Evolutionary conservation across 2,113 vertebrate genomes (phyloP), one percentile per base, ranked within the genome.

Genomic region (Aptenodytes forsteri): DNA sequence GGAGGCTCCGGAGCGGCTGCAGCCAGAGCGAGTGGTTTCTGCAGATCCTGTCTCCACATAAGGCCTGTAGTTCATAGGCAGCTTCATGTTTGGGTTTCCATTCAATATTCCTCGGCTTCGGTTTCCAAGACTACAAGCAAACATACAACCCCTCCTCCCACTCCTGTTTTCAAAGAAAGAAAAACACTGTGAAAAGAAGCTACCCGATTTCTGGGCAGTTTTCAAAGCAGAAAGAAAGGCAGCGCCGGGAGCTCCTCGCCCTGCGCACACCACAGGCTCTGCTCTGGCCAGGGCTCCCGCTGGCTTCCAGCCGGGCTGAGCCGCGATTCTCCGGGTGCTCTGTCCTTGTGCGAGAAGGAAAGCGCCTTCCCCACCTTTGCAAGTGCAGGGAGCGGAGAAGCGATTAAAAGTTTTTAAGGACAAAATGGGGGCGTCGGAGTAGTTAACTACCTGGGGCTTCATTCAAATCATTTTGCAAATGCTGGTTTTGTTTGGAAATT

Each of bases 61-160:
- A 56, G 89, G 87, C 72, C 93, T 7, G 84, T 1, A 25, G 75
- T 38, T 86, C 67, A 3, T 3, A 14, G 76, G 67, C 61, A 34
- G 84, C 92, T 34, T 44, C 75, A 0, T 91, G 95, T 94, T 94
- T 94, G 90, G 91, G 34, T 96, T 97, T 97, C 93, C 95, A 96
- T 94, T 97, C 92, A 90, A 23, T 95, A 76, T 83, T 90, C 93
- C 95, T 83, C 36, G 14, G 47, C 90, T 90, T 44, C 8, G 27
- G 93, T 97, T 94, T 92, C 97, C 96, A 96, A 93, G 96, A 89
- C 93, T 93, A 94, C 95, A 79, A 47, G 84, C 84, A 90, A 87
- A 72, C 90, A 47, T 22, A 50, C 75, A 94, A 93, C 82, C 91
- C 93, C 95, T 96, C 96, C 93, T 97, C 96, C 96, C 92, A 11